Conservation (phyloP, 2,888 invertebrate species). For the Caenorhabditis auriculariae region DNA sequence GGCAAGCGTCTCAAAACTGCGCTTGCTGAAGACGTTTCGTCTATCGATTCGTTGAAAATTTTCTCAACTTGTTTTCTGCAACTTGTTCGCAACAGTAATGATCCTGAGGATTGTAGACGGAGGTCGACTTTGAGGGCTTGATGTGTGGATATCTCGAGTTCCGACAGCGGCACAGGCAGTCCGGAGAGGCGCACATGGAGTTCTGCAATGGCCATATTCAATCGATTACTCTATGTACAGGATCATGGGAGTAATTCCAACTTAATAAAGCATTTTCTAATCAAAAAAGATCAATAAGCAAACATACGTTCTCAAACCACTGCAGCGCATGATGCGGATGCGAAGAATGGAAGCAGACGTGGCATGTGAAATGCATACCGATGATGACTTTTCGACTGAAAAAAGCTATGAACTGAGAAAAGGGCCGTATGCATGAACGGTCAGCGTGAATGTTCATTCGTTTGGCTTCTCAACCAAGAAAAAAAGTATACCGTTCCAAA, state of each 20-base stretch:
- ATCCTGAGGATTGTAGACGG: no score
- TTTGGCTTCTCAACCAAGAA: no score
- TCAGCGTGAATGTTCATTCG: no score
- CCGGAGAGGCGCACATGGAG: neutral
- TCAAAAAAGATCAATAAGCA: neutral
- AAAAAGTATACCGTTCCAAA: neutral
- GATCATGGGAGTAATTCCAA: no score
- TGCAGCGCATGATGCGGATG: conserved; percentile 32
- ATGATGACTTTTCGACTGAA: conserved; percentile 19
- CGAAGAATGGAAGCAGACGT: conserved; percentile 31
- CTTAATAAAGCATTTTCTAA: no score
- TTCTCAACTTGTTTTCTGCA: no score
- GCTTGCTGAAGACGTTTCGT: no score
- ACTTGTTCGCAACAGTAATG: no score
- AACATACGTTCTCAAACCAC: conserved; percentile 8
- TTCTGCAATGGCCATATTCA: neutral
- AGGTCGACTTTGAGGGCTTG: neutral
- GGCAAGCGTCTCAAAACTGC: no score
- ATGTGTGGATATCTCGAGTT: neutral
- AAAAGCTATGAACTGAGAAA: neutral
- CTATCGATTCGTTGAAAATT: no score
- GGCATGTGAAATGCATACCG: conserved; percentile 22
- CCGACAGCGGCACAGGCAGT: neutral
- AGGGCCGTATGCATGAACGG: no score
- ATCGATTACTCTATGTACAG: neutral